Percentiles rank a stretch among this genome's conserved stretches.
These are phyloP conservation scores for Triplophysa dalaica DNA, from an alignment of 2,113 vertebrate genomes.

Conservation along the genomic window DNA sequence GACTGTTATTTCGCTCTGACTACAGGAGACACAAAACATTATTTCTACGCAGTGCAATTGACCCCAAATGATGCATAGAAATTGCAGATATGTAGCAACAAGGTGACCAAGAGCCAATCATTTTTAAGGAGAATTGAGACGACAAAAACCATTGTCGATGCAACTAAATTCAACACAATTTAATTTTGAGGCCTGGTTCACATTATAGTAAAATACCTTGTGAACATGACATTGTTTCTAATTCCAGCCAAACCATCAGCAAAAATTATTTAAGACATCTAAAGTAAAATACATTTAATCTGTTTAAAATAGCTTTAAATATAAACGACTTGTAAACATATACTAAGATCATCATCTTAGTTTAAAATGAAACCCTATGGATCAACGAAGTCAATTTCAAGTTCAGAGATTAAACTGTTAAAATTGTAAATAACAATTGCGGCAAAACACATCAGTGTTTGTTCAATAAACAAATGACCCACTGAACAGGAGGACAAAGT, in stretches of 20 bases:
- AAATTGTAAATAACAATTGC: background rate
- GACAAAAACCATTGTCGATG: too few species aligned
- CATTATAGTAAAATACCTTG: too few species aligned
- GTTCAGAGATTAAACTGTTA: background rate
- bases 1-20: too few species aligned
- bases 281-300: background rate
- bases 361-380: background rate
- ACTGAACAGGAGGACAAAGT: too few species aligned
- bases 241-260: background rate
- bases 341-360: background rate
- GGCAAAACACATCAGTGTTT: background rate
- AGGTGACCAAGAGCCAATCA: too few species aligned
- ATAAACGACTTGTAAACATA: background rate
- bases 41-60: too few species aligned
- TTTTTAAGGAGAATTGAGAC: too few species aligned
- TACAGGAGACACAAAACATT: too few species aligned
- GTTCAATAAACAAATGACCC: background rate
- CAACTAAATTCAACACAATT: too few species aligned
- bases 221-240: too few species aligned
- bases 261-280: background rate
- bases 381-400: too few species aligned
- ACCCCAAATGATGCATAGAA: background rate
- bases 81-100: background rate
- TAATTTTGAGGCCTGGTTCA: too few species aligned
- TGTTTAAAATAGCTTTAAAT: constrained; percentile 11